Conservation (phyloP, 2,797 vertebrate species). For the Anguilla marmorata region DNA sequence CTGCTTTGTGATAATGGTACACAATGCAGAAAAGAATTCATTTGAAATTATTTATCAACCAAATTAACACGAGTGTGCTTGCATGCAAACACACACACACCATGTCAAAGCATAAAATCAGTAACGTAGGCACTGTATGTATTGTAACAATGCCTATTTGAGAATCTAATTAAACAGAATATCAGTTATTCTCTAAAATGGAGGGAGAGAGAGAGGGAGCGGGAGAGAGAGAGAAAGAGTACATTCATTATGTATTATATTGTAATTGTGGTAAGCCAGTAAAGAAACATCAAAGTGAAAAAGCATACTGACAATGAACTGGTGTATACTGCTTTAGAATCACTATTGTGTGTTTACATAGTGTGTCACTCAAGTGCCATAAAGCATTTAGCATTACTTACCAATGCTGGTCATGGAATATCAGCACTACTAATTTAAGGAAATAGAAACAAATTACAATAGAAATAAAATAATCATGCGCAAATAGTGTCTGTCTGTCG, state of each 20-base stretch:
- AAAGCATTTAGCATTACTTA: not conserved
- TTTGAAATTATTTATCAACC: conserved; percentile 59
- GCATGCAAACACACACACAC: conserved; percentile 19
- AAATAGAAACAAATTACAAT: conserved; percentile 3
- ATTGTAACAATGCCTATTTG: not conserved
- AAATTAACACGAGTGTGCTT: conserved; percentile 32
- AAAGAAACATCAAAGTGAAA: not conserved
- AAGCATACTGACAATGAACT: not conserved
- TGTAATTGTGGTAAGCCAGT: not conserved
- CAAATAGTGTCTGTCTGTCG: not conserved
- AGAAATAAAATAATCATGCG: not conserved
- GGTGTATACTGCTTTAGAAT: not conserved
- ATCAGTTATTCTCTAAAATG: not conserved
- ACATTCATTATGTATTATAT: conserved; percentile 9
- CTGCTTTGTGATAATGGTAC: conserved; percentile 42
- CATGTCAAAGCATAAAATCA: not conserved
- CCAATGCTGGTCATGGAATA: not conserved
- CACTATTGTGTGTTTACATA: not conserved
- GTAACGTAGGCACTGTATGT: not conserved
- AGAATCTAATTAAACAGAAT: not conserved
- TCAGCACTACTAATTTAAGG: not conserved
- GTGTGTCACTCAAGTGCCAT: not conserved
- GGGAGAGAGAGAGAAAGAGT: conserved; percentile 43
- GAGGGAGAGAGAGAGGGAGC: conserved; percentile 37
- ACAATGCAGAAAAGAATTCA: conserved; percentile 57